phyloP scores from a whole-genome alignment of 2,797 vertebrate genomes.

The Enteromius unitaeniatus region DNA sequence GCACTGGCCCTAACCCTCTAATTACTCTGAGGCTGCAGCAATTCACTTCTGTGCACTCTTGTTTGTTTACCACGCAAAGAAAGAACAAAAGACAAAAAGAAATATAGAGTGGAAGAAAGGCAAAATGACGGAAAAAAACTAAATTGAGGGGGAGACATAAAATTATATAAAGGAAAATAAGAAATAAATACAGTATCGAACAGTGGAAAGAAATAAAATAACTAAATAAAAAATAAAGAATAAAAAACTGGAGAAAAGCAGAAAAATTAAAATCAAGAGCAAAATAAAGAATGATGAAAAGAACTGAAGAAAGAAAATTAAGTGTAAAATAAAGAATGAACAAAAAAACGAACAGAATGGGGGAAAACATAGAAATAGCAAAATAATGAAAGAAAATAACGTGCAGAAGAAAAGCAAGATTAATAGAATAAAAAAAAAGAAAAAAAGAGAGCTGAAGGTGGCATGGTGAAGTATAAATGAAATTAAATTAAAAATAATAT shows the following conservation, averaged over 20 bases:
- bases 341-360: background rate
- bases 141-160: background rate
- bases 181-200: background rate
- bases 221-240: background rate
- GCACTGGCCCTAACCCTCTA: conserved; percentile 72
- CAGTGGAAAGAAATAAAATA: background rate
- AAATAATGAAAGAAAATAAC: background rate
- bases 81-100: background rate
- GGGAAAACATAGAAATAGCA: background rate
- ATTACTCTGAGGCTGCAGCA: conserved; percentile 73
- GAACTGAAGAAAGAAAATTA: background rate
- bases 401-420: background rate
- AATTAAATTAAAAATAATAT: too few species aligned
- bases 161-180: background rate
- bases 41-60: conserved; percentile 56
- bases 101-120: background rate
- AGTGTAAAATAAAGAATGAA: background rate
- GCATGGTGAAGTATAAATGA: too few species aligned
- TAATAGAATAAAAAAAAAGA: background rate
- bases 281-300: background rate
- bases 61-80: conserved; percentile 45
- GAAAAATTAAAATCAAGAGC: background rate
- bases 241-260: background rate
- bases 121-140: background rate
- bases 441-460: background rate